phyloP scores from a whole-genome alignment of 1,140 invertebrate species.

The Bombus picipes region DNA sequence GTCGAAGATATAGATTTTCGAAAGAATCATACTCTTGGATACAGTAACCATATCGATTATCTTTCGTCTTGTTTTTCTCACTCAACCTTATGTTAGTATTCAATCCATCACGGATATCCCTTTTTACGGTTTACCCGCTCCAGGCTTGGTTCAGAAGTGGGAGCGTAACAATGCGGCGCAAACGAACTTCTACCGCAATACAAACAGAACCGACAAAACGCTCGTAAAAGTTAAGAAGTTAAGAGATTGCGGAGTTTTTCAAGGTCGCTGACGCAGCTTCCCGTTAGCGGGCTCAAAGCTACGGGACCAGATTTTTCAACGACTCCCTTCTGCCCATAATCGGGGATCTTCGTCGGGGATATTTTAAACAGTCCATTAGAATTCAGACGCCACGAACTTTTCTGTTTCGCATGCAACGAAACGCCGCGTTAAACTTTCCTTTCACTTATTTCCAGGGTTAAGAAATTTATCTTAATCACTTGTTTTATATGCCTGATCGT shows the following conservation, averaged over 20 bases:
- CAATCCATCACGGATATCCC: neutral
- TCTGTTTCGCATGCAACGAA: neutral
- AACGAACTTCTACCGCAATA: constrained; percentile 61
- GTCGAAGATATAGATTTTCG: neutral
- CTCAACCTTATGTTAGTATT: neutral
- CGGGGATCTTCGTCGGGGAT: constrained; percentile 13
- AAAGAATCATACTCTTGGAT: neutral
- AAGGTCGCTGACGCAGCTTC: constrained; percentile 47
- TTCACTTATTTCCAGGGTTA: constrained; percentile 24
- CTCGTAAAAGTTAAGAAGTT: constrained; percentile 62
- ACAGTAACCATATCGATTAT: neutral
- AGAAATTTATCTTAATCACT: neutral
- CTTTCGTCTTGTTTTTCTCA: neutral
- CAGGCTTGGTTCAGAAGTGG: constrained; percentile 14
- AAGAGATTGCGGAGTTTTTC: constrained; percentile 64
- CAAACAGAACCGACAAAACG: constrained; percentile 57
- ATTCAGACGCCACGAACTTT: constrained; percentile 15
- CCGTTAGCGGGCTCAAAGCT: neutral
- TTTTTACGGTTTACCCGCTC: neutral
- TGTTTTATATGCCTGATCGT: neutral
- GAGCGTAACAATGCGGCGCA: constrained; percentile 25
- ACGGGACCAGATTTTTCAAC: constrained; percentile 30
- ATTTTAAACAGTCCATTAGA: constrained; percentile 38
- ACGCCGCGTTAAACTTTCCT: neutral
- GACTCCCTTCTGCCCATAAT: neutral